Conservation (phyloP, 2,113 vertebrate genomes). For the Hippoglossus stenolepis region DNA sequence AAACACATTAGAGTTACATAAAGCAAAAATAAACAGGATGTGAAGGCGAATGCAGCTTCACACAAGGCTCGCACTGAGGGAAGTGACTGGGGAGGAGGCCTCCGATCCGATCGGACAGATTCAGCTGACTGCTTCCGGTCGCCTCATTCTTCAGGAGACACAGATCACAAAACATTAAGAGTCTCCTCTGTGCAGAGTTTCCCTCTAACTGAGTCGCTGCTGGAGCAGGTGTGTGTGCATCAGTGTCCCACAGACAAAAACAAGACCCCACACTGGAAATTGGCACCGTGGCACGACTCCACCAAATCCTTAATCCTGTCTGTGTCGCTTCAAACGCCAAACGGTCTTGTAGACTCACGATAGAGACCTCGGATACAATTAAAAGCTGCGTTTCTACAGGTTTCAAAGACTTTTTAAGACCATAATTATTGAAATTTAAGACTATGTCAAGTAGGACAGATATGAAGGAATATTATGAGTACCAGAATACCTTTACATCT, state of each 20-base stretch:
- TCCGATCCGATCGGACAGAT: not conserved
- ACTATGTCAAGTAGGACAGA: too few relatives aligned
- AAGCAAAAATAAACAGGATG: not conserved
- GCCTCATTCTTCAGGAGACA: not conserved
- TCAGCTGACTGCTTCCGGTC: not conserved
- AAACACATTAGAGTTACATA: not conserved
- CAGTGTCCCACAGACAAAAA: not conserved
- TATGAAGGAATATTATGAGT: too few relatives aligned
- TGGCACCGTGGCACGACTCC: not conserved
- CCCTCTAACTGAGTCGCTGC: not conserved
- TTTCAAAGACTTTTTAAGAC: too few relatives aligned
- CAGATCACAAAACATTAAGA: not conserved
- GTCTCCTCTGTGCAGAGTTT: not conserved
- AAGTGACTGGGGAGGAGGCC: not conserved
- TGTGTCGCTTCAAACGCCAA: not conserved
- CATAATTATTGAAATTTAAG: too few relatives aligned
- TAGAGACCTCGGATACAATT: too few relatives aligned
- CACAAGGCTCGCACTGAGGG: not conserved
- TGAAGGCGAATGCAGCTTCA: not conserved
- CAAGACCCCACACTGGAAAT: not conserved
- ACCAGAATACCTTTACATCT: too few relatives aligned
- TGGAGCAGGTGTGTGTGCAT: not conserved
- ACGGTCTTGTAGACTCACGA: too few relatives aligned
- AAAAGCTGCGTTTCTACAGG: too few relatives aligned
- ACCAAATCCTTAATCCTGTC: not conserved